Evolutionary conservation across 2,113 vertebrate species (phyloP).

Genomic region (Glareola pratincola): DNA sequence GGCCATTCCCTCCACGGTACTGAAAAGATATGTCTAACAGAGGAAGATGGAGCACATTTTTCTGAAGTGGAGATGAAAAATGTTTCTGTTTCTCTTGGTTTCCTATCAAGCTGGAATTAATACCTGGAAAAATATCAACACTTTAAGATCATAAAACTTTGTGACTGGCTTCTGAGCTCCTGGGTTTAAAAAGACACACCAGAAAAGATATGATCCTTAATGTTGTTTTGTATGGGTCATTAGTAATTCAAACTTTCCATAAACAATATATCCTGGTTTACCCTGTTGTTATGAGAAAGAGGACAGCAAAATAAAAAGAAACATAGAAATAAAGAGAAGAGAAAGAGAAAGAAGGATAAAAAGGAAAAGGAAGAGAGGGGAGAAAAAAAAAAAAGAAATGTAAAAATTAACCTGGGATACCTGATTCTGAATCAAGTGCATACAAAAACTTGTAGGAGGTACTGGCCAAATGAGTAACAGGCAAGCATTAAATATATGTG

Average conservation of each 20-base stretch:
- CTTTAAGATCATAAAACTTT: conserved; percentile 11
- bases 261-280: conserved; percentile 12
- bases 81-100: conserved; percentile 20
- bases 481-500: not conserved
- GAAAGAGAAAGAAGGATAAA: not conserved
- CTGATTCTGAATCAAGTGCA: not conserved
- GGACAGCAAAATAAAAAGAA: not conserved
- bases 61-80: not conserved
- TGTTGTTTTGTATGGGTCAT: not conserved
- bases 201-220: not conserved
- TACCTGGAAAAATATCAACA: conserved; percentile 9
- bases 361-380: not conserved
- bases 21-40: not conserved
- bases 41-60: not conserved
- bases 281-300: not conserved
- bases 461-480: not conserved
- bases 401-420: not conserved
- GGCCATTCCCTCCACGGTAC: not conserved
- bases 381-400: not conserved
- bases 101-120: conserved; percentile 34
- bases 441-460: not conserved
- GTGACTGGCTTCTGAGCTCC: not conserved
- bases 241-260: not conserved
- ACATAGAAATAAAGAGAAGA: not conserved
- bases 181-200: not conserved